Conservation (phyloP, 2,113 vertebrate species). For the Eubucco bourcierii region DNA sequence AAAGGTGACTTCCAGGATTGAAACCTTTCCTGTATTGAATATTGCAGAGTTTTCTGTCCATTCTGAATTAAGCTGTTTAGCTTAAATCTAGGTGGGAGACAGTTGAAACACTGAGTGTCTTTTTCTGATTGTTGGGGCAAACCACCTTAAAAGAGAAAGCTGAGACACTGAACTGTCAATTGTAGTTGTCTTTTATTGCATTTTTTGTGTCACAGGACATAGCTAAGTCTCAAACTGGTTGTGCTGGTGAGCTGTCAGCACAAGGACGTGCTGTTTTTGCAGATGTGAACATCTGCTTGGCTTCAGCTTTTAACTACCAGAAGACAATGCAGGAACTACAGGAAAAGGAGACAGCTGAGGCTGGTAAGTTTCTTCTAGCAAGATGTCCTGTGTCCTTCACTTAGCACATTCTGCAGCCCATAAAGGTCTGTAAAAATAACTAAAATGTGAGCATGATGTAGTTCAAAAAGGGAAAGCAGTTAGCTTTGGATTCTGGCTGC, state of each 20-base stretch:
- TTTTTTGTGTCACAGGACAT: conserved; percentile 65
- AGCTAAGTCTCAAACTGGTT: conserved; percentile 30
- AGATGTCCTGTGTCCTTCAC: not conserved
- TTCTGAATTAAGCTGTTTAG: not conserved
- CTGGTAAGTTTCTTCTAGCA: conserved; percentile 45
- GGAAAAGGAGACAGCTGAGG: not conserved
- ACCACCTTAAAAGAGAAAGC: not conserved
- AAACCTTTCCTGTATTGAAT: not conserved
- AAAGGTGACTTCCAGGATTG: conserved; percentile 61
- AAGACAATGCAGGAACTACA: conserved; percentile 29
- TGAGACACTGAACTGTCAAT: not conserved
- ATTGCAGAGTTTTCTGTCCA: not conserved
- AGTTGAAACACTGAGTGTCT: not conserved
- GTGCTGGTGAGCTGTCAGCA: not conserved
- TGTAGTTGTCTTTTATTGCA: not conserved
- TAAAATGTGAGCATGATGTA: not conserved
- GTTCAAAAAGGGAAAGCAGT: not conserved
- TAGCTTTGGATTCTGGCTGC: not conserved
- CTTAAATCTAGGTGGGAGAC: not conserved
- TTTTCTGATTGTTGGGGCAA: not conserved
- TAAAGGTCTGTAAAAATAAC: not conserved
- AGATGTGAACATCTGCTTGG: conserved; percentile 61
- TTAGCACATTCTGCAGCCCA: not conserved
- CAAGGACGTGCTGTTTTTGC: not conserved
- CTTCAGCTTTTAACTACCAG: conserved; percentile 45